These are phyloP conservation scores for Apogon talboti DNA, from an alignment of 2,797 vertebrate genomes.

Conservation along the genomic window DNA sequence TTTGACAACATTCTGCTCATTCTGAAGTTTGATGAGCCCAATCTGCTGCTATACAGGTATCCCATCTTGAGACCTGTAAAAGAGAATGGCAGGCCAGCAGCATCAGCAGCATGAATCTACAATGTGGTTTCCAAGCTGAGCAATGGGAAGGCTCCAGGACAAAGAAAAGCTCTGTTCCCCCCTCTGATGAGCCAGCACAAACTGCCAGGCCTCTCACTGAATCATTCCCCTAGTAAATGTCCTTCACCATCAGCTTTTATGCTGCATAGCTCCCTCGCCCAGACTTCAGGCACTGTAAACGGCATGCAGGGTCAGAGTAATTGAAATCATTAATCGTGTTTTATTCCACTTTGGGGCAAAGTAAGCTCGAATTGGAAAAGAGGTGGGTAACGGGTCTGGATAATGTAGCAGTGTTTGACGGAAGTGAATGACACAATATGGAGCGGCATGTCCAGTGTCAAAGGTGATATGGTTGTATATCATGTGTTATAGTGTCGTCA, in stretches of 20 bases:
- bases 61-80: conserved; percentile 25
- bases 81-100: conserved; percentile 39
- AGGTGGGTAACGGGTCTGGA: conserved; percentile 70
- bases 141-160: conserved; percentile 50
- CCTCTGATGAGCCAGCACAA: conserved; percentile 78
- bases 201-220: conserved; percentile 71
- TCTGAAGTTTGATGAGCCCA: conserved; percentile 29
- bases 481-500: conserved; percentile 48
- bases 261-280: conserved; percentile 68
- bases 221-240: conserved; percentile 80
- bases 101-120: conserved; percentile 57
- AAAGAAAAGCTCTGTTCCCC: conserved; percentile 68
- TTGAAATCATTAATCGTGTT: conserved; percentile 85
- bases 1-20: conserved; percentile 30
- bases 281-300: conserved; percentile 78
- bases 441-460: conserved; percentile 63
- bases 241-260: conserved; percentile 78
- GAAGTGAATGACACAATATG: conserved; percentile 69
- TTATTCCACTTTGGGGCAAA: conserved; percentile 82
- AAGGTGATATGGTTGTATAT: conserved; percentile 56
- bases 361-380: conserved; percentile 74
- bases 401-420: conserved; percentile 68
- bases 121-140: conserved; percentile 64
- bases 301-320: conserved; percentile 77
- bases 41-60: conserved; percentile 22